Conservation (phyloP, 2,797 vertebrate genomes). For the Acrocephalus scirpaceus region DNA sequence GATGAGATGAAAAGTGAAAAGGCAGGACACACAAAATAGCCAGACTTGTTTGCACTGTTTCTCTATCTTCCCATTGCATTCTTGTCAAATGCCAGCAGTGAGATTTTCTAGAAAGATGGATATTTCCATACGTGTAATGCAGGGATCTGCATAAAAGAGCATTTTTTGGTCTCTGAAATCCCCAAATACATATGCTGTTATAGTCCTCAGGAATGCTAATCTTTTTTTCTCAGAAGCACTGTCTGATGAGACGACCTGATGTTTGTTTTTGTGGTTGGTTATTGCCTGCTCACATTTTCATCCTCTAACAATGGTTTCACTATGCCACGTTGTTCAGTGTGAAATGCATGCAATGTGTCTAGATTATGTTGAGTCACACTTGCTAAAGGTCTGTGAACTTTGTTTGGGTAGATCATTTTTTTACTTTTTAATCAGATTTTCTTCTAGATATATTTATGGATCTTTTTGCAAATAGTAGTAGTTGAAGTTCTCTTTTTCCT, state of each 20-base stretch:
- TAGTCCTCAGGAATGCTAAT: slow-evolving; percentile 57
- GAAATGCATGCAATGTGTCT: slow-evolving; percentile 47
- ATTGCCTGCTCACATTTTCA: not conserved
- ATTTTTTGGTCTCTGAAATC: not conserved
- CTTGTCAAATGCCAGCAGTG: not conserved
- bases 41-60: not conserved
- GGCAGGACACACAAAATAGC: not conserved
- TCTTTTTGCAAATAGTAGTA: not conserved
- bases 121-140: not conserved
- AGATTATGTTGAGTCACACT: not conserved
- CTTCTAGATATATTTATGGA: not conserved
- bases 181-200: not conserved
- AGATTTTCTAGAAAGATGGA: not conserved
- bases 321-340: not conserved
- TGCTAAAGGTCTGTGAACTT: not conserved
- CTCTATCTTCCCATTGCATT: not conserved
- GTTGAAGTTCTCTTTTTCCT: not conserved
- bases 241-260: not conserved
- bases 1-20: not conserved
- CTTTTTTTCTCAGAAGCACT: not conserved
- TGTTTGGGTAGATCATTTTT: not conserved
- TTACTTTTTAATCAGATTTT: not conserved
- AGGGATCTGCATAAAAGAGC: not conserved
- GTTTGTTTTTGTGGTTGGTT: not conserved
- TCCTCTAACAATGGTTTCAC: slow-evolving; percentile 25